Conservation (phyloP, 1,140 invertebrate genomes). For the Bombus breviceps region DNA sequence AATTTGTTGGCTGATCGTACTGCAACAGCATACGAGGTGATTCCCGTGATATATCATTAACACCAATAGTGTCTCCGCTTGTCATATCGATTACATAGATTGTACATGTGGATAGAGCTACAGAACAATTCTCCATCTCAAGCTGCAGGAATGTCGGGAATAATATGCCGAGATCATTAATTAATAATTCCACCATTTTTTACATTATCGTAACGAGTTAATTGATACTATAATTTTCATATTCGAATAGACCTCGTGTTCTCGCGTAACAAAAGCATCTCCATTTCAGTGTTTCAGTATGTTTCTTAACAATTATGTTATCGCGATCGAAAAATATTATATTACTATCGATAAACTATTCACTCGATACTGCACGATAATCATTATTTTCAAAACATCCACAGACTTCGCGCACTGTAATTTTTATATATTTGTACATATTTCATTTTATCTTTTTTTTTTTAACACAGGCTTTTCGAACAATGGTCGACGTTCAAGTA, state of each 20-base stretch:
- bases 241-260: not conserved
- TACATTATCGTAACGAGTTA: not conserved
- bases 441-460: not conserved
- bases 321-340: not conserved
- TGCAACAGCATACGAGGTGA: not conserved
- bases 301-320: not conserved
- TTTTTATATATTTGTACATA: not conserved
- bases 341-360: not conserved
- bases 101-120: no score
- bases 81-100: not conserved
- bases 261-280: not conserved
- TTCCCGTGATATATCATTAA: not conserved
- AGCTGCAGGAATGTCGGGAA: not conserved
- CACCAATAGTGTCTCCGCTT: not conserved
- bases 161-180: not conserved
- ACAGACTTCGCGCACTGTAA: not conserved
- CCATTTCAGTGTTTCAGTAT: not conserved
- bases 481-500: not conserved
- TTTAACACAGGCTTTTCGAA: not conserved
- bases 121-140: not conserved
- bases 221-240: not conserved
- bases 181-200: not conserved
- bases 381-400: not conserved
- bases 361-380: no score
- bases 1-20: not conserved